phyloP scores from a whole-genome alignment of 2,113 vertebrate species.

The Tyto alba region DNA sequence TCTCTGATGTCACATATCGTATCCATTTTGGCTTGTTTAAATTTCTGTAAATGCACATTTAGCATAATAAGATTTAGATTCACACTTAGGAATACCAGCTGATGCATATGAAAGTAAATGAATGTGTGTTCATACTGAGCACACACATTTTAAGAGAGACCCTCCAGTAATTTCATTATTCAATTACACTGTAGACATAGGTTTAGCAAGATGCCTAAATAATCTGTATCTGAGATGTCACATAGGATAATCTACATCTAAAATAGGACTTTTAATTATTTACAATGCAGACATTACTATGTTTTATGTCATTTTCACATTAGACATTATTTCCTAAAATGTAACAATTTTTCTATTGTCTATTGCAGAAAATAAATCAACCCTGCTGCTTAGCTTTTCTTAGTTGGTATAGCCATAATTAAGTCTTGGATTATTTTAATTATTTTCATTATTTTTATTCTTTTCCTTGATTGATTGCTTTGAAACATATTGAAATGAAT shows the following conservation, averaged over 20 bases:
- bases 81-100: background rate
- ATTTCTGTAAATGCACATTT: background rate
- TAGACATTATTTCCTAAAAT: background rate
- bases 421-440: constrained; percentile 32
- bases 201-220: background rate
- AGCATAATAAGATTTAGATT: background rate
- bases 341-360: background rate
- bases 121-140: background rate
- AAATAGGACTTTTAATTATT: background rate
- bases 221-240: background rate
- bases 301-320: background rate
- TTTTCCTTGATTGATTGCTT: background rate
- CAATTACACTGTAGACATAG: background rate
- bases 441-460: too few relatives aligned
- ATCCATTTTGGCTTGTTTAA: background rate
- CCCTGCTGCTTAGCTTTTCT: background rate
- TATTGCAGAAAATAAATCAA: constrained; percentile 4
- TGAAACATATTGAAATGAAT: background rate
- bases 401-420: background rate
- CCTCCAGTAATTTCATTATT: background rate
- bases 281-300: background rate
- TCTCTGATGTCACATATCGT: background rate
- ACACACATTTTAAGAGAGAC: background rate
- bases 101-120: background rate
- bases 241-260: background rate